Conservation (phyloP, 2,888 invertebrate species). For the Polymixis flavicincta region DNA sequence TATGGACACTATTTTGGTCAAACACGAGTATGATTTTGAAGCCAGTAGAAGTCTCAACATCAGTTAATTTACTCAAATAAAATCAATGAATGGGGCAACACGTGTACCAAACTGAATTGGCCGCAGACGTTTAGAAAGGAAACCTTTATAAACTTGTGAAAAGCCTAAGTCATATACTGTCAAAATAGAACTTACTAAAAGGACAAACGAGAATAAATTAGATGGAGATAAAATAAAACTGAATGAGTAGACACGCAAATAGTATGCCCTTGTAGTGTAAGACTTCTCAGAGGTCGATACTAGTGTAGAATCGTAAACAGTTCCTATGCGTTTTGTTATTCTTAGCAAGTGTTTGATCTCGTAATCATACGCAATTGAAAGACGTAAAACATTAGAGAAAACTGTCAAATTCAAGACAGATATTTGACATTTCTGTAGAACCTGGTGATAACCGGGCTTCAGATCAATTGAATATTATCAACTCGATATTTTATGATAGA, state of each 20-base stretch:
- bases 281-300: slow-evolving; percentile 61
- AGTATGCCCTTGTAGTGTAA: slow-evolving; percentile 61
- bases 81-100: slow-evolving; percentile 23
- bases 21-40: not conserved
- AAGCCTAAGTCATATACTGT: slow-evolving; percentile 1
- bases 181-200: slow-evolving; percentile 10
- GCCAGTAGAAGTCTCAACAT: not conserved
- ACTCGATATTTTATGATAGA: not conserved
- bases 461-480: not conserved
- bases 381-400: not conserved
- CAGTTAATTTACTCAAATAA: slow-evolving; percentile 1
- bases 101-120: slow-evolving; percentile 21
- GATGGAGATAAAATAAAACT: slow-evolving; percentile 33
- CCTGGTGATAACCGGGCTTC: not conserved
- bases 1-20: not conserved
- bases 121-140: not conserved
- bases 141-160: not conserved
- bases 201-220: slow-evolving; percentile 6
- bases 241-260: slow-evolving; percentile 50
- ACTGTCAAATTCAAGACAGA: not conserved
- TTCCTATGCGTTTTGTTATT: slow-evolving; percentile 55
- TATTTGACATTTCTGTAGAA: not conserved
- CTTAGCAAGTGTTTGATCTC: slow-evolving; percentile 36
- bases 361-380: slow-evolving; percentile 55
- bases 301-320: slow-evolving; percentile 60